Percentiles rank a stretch among this genome's conserved stretches.
Evolutionary conservation across 2,888 invertebrate species (phyloP).

Genomic region (Diplolepis rosae): DNA sequence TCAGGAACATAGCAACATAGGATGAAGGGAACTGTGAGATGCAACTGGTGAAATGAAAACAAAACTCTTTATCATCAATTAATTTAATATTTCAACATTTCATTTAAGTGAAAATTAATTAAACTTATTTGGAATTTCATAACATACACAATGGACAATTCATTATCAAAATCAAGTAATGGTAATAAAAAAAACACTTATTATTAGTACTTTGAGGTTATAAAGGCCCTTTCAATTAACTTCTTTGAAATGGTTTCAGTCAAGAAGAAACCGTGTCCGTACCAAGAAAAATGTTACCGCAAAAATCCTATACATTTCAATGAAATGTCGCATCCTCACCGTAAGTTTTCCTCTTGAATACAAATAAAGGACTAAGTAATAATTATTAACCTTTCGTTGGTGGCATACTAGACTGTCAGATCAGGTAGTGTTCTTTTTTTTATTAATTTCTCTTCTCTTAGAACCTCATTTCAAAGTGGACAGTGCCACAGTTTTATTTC

Average conservation of each 20-base stretch:
- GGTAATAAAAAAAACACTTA: neutral
- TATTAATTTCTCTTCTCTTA: too few relatives aligned
- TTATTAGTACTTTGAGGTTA: neutral
- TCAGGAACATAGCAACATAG: too few relatives aligned
- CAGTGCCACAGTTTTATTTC: too few relatives aligned
- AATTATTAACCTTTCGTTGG: too few relatives aligned
- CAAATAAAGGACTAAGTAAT: too few relatives aligned
- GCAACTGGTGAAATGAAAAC: neutral
- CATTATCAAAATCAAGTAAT: neutral
- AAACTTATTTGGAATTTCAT: neutral
- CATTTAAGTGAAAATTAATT: neutral
- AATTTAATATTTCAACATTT: neutral
- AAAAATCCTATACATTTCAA: conserved; percentile 89
- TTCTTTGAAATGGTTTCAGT: conserved; percentile 36
- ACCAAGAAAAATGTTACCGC: conserved; percentile 86
- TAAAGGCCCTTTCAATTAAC: too few relatives aligned
- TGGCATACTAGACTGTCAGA: too few relatives aligned
- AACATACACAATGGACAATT: neutral
- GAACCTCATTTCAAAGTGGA: too few relatives aligned
- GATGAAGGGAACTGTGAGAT: too few relatives aligned
- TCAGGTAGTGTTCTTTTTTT: too few relatives aligned
- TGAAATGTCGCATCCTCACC: conserved; percentile 86
- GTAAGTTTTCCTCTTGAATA: conserved; percentile 81
- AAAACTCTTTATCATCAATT: neutral
- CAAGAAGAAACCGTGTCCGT: conserved; percentile 80